phyloP scores from a whole-genome alignment of 1,140 invertebrate genomes.

The Bombus ignitus region DNA sequence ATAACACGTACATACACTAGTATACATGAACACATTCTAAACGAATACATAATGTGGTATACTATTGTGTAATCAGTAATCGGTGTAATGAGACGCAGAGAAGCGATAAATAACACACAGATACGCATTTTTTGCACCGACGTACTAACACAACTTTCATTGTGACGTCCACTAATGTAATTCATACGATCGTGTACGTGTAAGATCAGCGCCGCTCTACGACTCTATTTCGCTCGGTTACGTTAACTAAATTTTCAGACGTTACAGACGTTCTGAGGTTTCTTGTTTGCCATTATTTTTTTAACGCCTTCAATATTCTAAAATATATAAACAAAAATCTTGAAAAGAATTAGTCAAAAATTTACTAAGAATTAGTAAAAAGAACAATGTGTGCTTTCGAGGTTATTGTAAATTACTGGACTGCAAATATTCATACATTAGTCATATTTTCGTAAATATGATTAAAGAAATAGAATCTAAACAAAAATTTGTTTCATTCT shows the following conservation, averaged over 20 bases:
- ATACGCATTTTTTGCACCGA: constrained; percentile 62
- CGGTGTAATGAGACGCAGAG: constrained; percentile 34
- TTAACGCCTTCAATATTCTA: neutral
- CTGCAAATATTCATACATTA: neutral
- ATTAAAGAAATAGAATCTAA: too few species aligned
- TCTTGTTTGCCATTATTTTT: neutral
- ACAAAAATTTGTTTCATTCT: too few species aligned
- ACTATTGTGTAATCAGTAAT: constrained; percentile 45
- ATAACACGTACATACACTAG: neutral
- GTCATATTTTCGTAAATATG: too few species aligned
- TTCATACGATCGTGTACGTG: constrained; percentile 65
- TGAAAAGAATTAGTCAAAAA: neutral
- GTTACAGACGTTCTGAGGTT: neutral
- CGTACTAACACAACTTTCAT: constrained; percentile 67
- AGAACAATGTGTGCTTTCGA: neutral
- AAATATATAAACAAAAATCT: neutral
- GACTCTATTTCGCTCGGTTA: neutral
- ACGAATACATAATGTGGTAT: constrained; percentile 10
- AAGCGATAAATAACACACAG: constrained; percentile 29
- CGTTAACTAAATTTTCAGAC: neutral
- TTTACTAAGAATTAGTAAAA: neutral
- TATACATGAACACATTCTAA: neutral
- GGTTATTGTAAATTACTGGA: neutral
- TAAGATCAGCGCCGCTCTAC: constrained; percentile 42
- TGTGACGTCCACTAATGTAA: constrained; percentile 73